A percentile compares a stretch with the other conserved stretches of the same genome.
Conservation (phyloP, 2,888 invertebrate species). For the Myopa testacea region DNA sequence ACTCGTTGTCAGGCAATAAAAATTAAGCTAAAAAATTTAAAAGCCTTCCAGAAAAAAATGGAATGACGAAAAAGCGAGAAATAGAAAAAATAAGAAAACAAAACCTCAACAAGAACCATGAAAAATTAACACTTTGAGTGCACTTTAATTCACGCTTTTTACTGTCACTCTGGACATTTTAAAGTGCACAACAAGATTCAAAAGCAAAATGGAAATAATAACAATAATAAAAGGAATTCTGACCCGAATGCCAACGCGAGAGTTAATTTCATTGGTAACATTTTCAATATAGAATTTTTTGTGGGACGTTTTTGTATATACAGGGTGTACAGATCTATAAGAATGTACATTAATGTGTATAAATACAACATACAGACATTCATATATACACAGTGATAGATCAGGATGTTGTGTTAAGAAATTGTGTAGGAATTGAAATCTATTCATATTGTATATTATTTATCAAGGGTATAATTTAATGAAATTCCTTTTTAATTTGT, state of each 20-base stretch:
- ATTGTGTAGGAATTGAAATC: too few species aligned
- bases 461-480: too few species aligned
- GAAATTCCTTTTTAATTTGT: too few species aligned
- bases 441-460: too few species aligned
- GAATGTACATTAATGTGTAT: too few species aligned
- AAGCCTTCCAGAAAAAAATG: slow-evolving; percentile 22
- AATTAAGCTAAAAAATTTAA: slow-evolving; percentile 45
- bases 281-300: too few species aligned
- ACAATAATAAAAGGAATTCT: not conserved
- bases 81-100: not conserved
- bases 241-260: not conserved
- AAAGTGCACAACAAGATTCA: not conserved
- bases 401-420: too few species aligned
- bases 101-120: slow-evolving; percentile 4
- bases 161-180: slow-evolving; percentile 35
- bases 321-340: too few species aligned
- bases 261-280: not conserved
- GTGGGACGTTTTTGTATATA: not conserved
- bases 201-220: not conserved
- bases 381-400: too few species aligned
- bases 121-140: slow-evolving; percentile 39
- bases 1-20: slow-evolving; percentile 45
- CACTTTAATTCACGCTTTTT: slow-evolving; percentile 40
- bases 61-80: not conserved
- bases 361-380: too few species aligned